Conservation (phyloP, 2,888 invertebrate species). For the Argynnis bischoffii region DNA sequence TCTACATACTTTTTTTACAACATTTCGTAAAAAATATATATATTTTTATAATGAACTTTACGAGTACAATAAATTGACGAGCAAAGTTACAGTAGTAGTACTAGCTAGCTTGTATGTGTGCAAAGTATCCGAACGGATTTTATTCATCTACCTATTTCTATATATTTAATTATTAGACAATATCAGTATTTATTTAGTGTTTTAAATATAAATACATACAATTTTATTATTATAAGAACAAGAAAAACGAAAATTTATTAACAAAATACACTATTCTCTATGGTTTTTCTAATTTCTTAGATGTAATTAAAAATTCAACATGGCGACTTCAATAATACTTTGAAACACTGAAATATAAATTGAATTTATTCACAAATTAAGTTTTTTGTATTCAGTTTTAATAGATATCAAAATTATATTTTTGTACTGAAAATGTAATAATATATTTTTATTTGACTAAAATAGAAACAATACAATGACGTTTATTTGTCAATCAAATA, state of each 20-base stretch:
- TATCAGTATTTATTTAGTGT: background rate
- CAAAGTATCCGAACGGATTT: constrained; percentile 18
- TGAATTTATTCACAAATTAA: too few relatives aligned
- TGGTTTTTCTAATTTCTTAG: constrained; percentile 13
- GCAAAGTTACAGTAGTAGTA: constrained; percentile 1
- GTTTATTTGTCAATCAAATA: too few relatives aligned
- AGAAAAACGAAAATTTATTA: too few relatives aligned
- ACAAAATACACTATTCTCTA: constrained; percentile 8
- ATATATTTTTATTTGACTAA: too few relatives aligned
- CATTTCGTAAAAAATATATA: too few relatives aligned
- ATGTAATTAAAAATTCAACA: constrained; percentile 25
- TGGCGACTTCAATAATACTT: constrained; percentile 8
- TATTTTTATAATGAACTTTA: too few relatives aligned
- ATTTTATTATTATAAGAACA: background rate
- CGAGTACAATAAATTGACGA: background rate
- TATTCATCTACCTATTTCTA: background rate
- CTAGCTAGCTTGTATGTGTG: background rate
- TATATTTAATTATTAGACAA: background rate
- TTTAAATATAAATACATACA: background rate
- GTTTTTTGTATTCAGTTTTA: too few relatives aligned
- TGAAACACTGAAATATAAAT: too few relatives aligned
- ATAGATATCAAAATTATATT: too few relatives aligned
- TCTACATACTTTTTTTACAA: too few relatives aligned
- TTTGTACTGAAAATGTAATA: too few relatives aligned
- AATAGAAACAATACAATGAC: too few relatives aligned